Conservation (phyloP, 2,888 invertebrate genomes). For the Drosophila ustulata region DNA sequence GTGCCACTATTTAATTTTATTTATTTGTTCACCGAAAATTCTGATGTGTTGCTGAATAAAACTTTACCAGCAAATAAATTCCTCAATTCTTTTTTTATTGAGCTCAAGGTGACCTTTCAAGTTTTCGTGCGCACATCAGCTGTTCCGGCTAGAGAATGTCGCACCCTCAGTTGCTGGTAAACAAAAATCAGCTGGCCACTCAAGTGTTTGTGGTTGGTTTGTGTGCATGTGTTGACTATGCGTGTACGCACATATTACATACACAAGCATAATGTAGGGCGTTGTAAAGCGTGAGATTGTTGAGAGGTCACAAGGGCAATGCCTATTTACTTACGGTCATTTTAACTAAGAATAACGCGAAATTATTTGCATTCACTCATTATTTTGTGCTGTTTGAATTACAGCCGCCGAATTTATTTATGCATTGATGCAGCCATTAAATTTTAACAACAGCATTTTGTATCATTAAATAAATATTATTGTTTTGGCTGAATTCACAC, state of each 20-base stretch:
- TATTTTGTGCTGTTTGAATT: not conserved
- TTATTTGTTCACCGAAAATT: conserved; percentile 43
- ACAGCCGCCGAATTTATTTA: not conserved
- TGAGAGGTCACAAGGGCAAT: not conserved
- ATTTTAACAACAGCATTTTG: not conserved
- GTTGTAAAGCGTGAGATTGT: not conserved
- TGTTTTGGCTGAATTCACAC: too few relatives aligned
- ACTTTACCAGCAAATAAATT: conserved; percentile 70
- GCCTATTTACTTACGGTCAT: conserved; percentile 13
- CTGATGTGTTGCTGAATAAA: conserved; percentile 35
- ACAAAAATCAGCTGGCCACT: conserved; percentile 67
- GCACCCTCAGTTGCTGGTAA: conserved; percentile 64
- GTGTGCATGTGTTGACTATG: conserved; percentile 5
- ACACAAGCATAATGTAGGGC: not conserved
- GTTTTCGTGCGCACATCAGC: conserved; percentile 69
- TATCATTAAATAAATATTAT: too few relatives aligned
- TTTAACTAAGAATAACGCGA: not conserved
- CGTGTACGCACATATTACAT: not conserved
- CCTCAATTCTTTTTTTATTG: conserved; percentile 64
- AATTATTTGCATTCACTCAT: not conserved
- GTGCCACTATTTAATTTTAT: conserved; percentile 38
- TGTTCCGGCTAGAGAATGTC: conserved; percentile 53
- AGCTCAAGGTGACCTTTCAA: conserved; percentile 81
- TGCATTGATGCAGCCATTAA: not conserved
- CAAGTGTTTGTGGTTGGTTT: conserved; percentile 5